phyloP scores from a whole-genome alignment of 2,797 vertebrate species.

The Malacoctenus gilli region DNA sequence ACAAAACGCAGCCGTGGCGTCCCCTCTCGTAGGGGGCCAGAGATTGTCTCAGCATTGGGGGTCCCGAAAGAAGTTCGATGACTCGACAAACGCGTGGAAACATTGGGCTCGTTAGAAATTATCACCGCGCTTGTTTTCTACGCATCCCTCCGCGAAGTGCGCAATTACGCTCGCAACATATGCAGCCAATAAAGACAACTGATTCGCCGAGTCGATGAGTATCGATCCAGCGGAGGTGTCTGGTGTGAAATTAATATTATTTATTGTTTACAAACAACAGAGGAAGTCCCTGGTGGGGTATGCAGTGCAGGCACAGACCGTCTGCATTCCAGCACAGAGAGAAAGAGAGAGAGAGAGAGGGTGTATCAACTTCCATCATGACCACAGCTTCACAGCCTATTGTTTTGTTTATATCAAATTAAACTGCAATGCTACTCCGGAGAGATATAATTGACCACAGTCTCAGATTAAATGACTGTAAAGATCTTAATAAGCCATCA shows the following conservation, averaged over 20 bases:
- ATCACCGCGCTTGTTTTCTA: conserved; percentile 25
- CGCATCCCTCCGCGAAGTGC: conserved; percentile 44
- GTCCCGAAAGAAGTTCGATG: conserved; percentile 45
- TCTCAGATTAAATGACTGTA: conserved; percentile 82
- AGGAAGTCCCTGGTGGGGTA: conserved; percentile 62
- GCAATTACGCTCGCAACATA: conserved; percentile 59
- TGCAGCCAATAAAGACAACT: conserved; percentile 63
- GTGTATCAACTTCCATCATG: conserved; percentile 81
- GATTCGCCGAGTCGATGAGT: conserved; percentile 70
- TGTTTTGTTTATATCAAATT: conserved; percentile 85
- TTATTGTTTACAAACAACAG: conserved; percentile 78
- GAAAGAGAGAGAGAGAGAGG: conserved; percentile 20
- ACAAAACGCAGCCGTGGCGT: conserved; percentile 45
- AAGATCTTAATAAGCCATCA: conserved; percentile 84
- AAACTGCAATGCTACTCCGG: conserved; percentile 78
- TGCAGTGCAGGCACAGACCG: conserved; percentile 42
- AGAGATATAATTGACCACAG: conserved; percentile 81
- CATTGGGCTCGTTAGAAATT: conserved; percentile 51
- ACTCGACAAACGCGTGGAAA: conserved; percentile 55
- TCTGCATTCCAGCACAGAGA: conserved; percentile 61
- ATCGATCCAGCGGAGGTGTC: conserved; percentile 74
- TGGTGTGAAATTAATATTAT: conserved; percentile 80
- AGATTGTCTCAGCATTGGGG: conserved; percentile 59
- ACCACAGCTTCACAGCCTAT: conserved; percentile 79
- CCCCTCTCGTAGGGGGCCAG: conserved; percentile 55